Base-by-base conservation (phyloP, 2,888 invertebrate genomes). In the Lingula anatina region DNA sequence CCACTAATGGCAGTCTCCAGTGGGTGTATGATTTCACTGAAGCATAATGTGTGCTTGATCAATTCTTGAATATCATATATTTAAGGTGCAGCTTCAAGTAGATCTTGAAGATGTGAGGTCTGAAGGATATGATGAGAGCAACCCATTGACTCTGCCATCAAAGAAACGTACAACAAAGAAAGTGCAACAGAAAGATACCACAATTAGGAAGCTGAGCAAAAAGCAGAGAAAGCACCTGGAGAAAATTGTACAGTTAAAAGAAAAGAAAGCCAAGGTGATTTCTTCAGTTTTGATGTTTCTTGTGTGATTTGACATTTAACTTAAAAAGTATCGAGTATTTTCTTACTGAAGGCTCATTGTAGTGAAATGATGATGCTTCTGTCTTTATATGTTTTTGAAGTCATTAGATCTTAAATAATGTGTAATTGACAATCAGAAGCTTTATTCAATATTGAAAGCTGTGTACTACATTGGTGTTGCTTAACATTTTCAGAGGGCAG, bases 181-280 rank as follows among this genome's bases (percentile, higher is more conserved):
- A 7, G 36, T 36, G 20, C 24, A 44, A 5, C 77, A 41, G 50
- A 59, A 23, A 49, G 56, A 46, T 31, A 53, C 53, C 36, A 49
- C 50, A 36, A n/a, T n/a, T n/a, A 83, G 83, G 66, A 83, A 90
- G 57, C 78, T 96, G 5, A 88, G 91, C 0, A 95, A 91, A 70
- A 92, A 90, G 58, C 89, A 92, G 63, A 81, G 89, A 47, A 94
- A 93, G 73, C 82, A 84, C 53, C 78, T 95, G 45, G 87, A 93
- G 68, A 87, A 90, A 77, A 84, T 96, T 68, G 84, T 94, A 1
- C 88, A 92, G 43, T 85, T 85, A 59, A 94, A 93, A 71, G 85
- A 88, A 66, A 93, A 94, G 67, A 96, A 95, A 71, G 84, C 86
- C 71, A 87, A 88, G 56, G 70, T 68, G 57, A 48, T 36, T 42